phyloP scores from a whole-genome alignment of 2,888 invertebrate species.

The Drosophila subsilvestris region DNA sequence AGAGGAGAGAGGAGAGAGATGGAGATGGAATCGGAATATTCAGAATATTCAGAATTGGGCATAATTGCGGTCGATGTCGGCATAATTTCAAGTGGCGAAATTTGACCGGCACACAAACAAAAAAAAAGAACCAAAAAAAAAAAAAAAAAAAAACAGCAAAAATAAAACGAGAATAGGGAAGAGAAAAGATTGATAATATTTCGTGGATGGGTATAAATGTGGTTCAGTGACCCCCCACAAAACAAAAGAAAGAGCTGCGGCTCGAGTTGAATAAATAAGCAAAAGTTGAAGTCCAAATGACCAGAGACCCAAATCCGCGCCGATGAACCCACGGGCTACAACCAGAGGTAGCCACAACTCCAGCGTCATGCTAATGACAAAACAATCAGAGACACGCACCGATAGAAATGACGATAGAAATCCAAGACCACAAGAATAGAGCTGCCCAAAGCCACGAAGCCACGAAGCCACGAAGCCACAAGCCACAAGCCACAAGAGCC shows the following conservation, averaged over 20 bases:
- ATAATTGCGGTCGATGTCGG: slow-evolving; percentile 70
- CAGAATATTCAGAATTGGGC: slow-evolving; percentile 50
- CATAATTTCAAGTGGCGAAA: slow-evolving; percentile 71
- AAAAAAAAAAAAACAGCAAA: slow-evolving; percentile 27
- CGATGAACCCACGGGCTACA: neutral
- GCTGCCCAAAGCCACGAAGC: neutral
- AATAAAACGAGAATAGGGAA: slow-evolving; percentile 33
- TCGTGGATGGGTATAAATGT: slow-evolving; percentile 10
- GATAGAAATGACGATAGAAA: neutral
- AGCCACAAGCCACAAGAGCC: slow-evolving; percentile 1
- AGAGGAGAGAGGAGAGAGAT: slow-evolving; percentile 5
- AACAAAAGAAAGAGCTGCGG: slow-evolving; percentile 38
- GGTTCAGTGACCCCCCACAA: slow-evolving; percentile 66
- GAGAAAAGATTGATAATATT: slow-evolving; percentile 14
- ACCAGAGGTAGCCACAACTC: neutral
- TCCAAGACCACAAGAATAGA: slow-evolving; percentile 2
- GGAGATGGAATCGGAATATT: slow-evolving; percentile 18
- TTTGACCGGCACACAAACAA: slow-evolving; percentile 26
- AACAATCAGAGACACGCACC: slow-evolving; percentile 59
- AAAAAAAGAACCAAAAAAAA: slow-evolving; percentile 3
- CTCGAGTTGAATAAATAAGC: slow-evolving; percentile 30
- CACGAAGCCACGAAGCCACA: neutral
- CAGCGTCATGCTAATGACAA: slow-evolving; percentile 67
- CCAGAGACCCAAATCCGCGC: slow-evolving; percentile 13
- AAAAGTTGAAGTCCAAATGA: slow-evolving; percentile 21